A percentile compares a stretch with the other conserved stretches of the same genome.
Evolutionary conservation across 1,140 invertebrate genomes (phyloP).

Genomic region (Idris sp.): DNA sequence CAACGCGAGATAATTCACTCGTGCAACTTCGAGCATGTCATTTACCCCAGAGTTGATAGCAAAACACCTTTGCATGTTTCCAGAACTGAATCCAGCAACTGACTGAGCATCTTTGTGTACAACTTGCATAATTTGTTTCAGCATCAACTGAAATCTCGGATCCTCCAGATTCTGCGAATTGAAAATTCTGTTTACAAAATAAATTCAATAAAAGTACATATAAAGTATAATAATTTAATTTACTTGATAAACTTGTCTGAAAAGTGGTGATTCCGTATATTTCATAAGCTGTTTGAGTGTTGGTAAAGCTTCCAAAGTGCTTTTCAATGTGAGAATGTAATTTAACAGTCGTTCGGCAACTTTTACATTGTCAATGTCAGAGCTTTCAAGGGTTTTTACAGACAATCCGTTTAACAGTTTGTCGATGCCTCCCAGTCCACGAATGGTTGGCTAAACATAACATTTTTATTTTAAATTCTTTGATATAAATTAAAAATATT

Average conservation of each 20-base stretch:
- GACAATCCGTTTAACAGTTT: slow-evolving; percentile 78
- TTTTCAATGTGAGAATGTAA: slow-evolving; percentile 88
- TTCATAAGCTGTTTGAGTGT: slow-evolving; percentile 82
- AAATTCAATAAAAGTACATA: slow-evolving; percentile 56
- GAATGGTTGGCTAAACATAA: slow-evolving; percentile 76
- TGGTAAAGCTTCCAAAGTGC: slow-evolving; percentile 84
- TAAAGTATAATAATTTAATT: slow-evolving; percentile 2
- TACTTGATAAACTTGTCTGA: slow-evolving; percentile 82
- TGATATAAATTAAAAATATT: no score
- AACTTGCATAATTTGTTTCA: slow-evolving; percentile 82
- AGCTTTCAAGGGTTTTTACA: slow-evolving; percentile 79
- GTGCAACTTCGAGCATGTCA: slow-evolving; percentile 86
- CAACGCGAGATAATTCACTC: slow-evolving; percentile 87
- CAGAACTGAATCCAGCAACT: slow-evolving; percentile 82
- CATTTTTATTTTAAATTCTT: no score
- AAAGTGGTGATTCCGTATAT: slow-evolving; percentile 80
- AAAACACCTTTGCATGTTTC: slow-evolving; percentile 88
- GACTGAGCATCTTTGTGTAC: slow-evolving; percentile 86
- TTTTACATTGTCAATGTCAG: slow-evolving; percentile 80
- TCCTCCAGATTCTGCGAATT: slow-evolving; percentile 73
- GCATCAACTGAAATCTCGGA: slow-evolving; percentile 80
- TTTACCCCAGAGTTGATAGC: slow-evolving; percentile 88
- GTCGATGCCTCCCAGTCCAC: slow-evolving; percentile 81
- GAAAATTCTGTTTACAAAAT: slow-evolving; percentile 19
- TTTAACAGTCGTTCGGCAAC: slow-evolving; percentile 87